These are phyloP conservation scores for Dascillus cervinus DNA, from an alignment of 2,888 invertebrate species.

Conservation along the genomic window DNA sequence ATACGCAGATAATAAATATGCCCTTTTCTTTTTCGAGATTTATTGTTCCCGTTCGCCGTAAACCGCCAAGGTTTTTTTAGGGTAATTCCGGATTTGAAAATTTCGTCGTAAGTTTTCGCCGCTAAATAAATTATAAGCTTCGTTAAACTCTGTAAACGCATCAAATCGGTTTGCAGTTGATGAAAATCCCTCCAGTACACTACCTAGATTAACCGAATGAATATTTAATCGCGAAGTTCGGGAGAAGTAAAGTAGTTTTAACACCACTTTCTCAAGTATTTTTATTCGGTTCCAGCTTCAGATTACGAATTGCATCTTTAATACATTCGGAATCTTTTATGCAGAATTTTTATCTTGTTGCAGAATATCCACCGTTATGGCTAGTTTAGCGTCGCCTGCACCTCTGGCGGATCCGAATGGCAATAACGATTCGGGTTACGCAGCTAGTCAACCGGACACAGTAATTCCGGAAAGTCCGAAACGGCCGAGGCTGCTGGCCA, in stretches of 20 bases:
- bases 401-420: constrained; percentile 64
- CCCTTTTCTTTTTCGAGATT: no score
- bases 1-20: no score
- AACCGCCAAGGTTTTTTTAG: no score
- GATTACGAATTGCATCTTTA: no score
- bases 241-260: constrained; percentile 5
- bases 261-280: neutral
- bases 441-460: constrained; percentile 46
- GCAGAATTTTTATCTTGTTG: no score
- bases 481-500: constrained; percentile 25
- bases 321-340: no score
- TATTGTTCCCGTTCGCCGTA: no score
- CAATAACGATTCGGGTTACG: constrained; percentile 80
- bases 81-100: no score
- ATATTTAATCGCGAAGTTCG: constrained; percentile 9
- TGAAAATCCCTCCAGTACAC: constrained; percentile 10
- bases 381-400: constrained; percentile 50
- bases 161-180: constrained; percentile 4
- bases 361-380: constrained; percentile 49
- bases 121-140: no score
- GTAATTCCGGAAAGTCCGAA: constrained; percentile 40
- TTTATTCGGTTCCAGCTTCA: constrained; percentile 3
- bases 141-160: no score
- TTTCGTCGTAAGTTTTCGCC: no score
- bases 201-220: constrained; percentile 14